Percentiles rank a stretch among this genome's conserved stretches.
Evolutionary conservation across 2,888 invertebrate genomes (phyloP).

Genomic region (Drosophila tripunctata): DNA sequence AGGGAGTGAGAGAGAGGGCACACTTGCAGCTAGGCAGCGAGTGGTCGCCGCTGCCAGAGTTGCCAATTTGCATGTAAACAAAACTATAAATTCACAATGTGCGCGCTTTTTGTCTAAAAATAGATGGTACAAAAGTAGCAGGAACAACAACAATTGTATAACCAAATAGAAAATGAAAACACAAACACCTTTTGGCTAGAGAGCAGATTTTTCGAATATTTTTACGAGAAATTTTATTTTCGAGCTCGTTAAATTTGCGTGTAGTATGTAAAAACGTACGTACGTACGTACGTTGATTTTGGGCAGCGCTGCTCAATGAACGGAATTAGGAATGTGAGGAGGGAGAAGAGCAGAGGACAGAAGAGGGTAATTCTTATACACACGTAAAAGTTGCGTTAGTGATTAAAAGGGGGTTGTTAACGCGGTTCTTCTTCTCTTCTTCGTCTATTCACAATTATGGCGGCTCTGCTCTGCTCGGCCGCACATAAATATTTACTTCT

Average conservation of each 20-base stretch:
- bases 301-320: not conserved
- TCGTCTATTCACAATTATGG: conserved; percentile 32
- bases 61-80: conserved; percentile 72
- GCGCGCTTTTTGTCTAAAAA: conserved; percentile 59
- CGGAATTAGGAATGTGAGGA: not conserved
- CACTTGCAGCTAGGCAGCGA: conserved; percentile 35
- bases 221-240: conserved; percentile 57
- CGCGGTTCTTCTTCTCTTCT: not conserved
- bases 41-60: conserved; percentile 29
- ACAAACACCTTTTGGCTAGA: conserved; percentile 62
- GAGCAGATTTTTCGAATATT: conserved; percentile 57
- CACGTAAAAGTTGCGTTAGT: conserved; percentile 49
- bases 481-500: conserved; percentile 64
- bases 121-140: conserved; percentile 33
- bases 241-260: conserved; percentile 45
- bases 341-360: not conserved
- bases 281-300: conserved; percentile 2
- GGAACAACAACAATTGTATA: conserved; percentile 29
- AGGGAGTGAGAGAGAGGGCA: conserved; percentile 8
- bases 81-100: conserved; percentile 72
- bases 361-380: conserved; percentile 27
- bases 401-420: conserved; percentile 54
- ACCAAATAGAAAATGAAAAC: conserved; percentile 55
- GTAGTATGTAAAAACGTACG: too few relatives aligned
- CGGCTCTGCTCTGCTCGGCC: conserved; percentile 20